Conservation (phyloP, 1,140 invertebrate genomes). For the Cheumatopsyche charites region DNA sequence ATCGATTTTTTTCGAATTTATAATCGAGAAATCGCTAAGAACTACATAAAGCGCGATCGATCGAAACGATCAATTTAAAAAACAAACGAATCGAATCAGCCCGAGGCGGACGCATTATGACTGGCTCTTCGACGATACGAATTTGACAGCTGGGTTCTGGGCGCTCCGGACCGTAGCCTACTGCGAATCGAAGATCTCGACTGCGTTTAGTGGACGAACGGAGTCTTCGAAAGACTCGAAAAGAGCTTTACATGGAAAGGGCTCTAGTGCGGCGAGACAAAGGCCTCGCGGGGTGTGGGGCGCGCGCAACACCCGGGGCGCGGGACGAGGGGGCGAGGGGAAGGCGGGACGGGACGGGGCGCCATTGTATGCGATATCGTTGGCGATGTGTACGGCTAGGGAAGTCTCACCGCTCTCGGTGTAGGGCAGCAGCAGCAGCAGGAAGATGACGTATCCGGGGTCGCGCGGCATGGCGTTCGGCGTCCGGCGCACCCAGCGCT, state of each 20-base stretch:
- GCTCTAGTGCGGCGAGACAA: too few species aligned
- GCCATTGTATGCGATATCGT: too few species aligned
- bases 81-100: not conserved
- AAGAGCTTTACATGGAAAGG: too few species aligned
- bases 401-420: constrained; percentile 64
- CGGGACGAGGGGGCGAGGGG: not conserved
- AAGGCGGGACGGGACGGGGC: not conserved
- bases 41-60: not conserved
- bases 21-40: too few species aligned
- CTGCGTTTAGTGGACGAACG: not conserved
- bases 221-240: not conserved
- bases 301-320: too few species aligned
- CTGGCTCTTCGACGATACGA: not conserved
- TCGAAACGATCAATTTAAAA: not conserved
- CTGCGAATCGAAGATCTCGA: not conserved
- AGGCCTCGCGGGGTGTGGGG: too few species aligned
- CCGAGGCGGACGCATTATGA: not conserved
- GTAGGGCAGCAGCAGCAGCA: constrained; percentile 62
- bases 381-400: not conserved
- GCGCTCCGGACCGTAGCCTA: not conserved
- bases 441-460: constrained; percentile 63
- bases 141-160: not conserved
- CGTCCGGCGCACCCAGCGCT: constrained; percentile 7
- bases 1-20: too few species aligned
- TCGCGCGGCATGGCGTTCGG: constrained; percentile 50